Conservation (phyloP, 2,888 invertebrate species). For the Sinhomidia bicolor region DNA sequence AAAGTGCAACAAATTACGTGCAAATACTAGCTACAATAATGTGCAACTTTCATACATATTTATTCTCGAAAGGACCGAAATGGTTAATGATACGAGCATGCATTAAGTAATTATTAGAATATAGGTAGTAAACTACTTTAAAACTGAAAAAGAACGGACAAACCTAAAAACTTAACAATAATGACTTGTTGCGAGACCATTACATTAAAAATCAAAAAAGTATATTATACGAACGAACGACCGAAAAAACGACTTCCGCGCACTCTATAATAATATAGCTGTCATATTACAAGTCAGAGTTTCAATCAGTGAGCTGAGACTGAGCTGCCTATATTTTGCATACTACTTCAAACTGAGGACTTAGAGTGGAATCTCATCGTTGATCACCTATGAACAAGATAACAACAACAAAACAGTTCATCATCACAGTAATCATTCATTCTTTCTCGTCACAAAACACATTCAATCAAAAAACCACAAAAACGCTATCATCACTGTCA, state of each 20-base stretch:
- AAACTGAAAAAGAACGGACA: not conserved
- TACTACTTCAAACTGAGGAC: not conserved
- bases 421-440: constrained; percentile 41
- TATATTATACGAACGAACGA: not conserved
- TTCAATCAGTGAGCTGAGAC: not conserved
- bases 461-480: not conserved
- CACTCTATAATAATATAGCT: not conserved
- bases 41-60: too few relatives aligned
- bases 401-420: constrained; percentile 32
- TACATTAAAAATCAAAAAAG: not conserved
- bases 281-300: not conserved
- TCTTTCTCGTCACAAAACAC: not conserved
- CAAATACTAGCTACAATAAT: too few relatives aligned
- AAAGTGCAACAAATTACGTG: too few relatives aligned
- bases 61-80: too few relatives aligned
- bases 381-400: constrained; percentile 67
- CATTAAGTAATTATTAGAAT: not conserved
- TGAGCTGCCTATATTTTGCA: not conserved
- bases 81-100: not conserved
- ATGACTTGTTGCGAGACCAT: constrained; percentile 9
- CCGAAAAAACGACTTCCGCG: not conserved
- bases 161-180: not conserved
- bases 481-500: not conserved
- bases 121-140: not conserved
- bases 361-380: constrained; percentile 72